These are phyloP conservation scores for Platerodrilus igneus DNA, from an alignment of 2,888 invertebrate species.

Conservation along the genomic window DNA sequence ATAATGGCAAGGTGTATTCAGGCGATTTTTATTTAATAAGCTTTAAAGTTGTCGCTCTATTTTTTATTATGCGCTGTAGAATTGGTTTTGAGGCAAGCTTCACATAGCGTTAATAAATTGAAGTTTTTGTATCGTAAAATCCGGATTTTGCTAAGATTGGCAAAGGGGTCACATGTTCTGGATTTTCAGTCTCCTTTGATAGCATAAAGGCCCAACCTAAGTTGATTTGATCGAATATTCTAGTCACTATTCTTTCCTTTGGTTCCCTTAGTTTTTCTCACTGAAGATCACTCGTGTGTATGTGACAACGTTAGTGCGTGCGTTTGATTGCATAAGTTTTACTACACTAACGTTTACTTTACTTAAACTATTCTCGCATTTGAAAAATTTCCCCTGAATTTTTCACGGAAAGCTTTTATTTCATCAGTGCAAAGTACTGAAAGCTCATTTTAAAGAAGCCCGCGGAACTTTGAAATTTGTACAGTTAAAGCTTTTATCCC, in stretches of 20 bases:
- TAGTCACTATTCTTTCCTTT: constrained; percentile 46
- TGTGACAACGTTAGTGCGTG: constrained; percentile 29
- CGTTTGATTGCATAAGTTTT: constrained; percentile 26
- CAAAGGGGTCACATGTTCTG: constrained; percentile 45
- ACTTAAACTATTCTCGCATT: no score
- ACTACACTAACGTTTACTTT: no score
- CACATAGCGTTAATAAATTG: constrained; percentile 22
- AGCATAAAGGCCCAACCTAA: constrained; percentile 40
- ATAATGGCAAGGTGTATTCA: no score
- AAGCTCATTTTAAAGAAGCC: no score
- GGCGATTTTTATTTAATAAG: no score
- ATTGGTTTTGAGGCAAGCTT: no score
- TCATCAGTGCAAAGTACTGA: no score
- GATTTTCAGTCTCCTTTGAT: constrained; percentile 45
- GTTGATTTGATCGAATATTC: constrained; percentile 49
- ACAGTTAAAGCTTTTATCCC: constrained; percentile 17
- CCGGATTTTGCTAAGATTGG: constrained; percentile 38
- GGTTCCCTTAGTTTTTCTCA: constrained; percentile 34
- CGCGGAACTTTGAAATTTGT: constrained; percentile 19
- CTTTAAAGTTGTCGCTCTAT: no score
- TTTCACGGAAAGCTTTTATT: no score
- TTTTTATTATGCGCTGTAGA: no score
- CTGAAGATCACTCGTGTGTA: constrained; percentile 45
- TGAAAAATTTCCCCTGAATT: no score
- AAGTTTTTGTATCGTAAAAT: constrained; percentile 29